A percentile compares a stretch with the other conserved stretches of the same genome.
These are phyloP conservation scores for Paedocypris sp. DNA, from an alignment of 2,113 vertebrate genomes.

Conservation along the genomic window DNA sequence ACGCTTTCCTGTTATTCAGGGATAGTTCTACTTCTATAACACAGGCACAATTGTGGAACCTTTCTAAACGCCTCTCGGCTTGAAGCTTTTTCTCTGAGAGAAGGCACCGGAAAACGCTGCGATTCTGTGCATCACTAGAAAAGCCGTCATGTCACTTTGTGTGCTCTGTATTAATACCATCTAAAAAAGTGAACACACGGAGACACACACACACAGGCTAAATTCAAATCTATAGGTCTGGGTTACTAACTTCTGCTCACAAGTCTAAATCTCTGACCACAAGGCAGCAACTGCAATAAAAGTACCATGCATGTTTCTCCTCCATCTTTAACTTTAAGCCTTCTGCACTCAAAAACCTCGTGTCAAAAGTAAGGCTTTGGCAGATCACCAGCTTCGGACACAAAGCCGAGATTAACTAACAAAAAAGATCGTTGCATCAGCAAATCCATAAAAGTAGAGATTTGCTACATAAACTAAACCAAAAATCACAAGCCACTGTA, in stretches of 20 bases:
- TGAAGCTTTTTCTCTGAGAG: conserved; percentile 38
- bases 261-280: too few species aligned
- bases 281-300: too few species aligned
- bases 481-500: not conserved
- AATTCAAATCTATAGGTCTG: too few species aligned
- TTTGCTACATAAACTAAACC: not conserved
- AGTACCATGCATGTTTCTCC: too few species aligned
- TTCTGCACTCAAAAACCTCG: not conserved
- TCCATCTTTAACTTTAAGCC: not conserved
- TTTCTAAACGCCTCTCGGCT: conserved; percentile 61
- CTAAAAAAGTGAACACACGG: too few species aligned
- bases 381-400: not conserved
- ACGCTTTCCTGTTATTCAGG: conserved; percentile 20
- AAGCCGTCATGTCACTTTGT: conserved; percentile 1
- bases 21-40: conserved; percentile 30
- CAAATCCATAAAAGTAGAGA: not conserved
- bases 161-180: too few species aligned
- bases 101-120: conserved; percentile 28
- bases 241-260: too few species aligned
- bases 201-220: too few species aligned
- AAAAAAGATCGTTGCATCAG: not conserved
- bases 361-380: not conserved
- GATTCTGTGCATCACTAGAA: too few species aligned
- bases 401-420: not conserved
- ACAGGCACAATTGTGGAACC: conserved; percentile 43